These are phyloP conservation scores for Hippocampus comes DNA, from an alignment of 2,113 vertebrate species.

Conservation along the genomic window DNA sequence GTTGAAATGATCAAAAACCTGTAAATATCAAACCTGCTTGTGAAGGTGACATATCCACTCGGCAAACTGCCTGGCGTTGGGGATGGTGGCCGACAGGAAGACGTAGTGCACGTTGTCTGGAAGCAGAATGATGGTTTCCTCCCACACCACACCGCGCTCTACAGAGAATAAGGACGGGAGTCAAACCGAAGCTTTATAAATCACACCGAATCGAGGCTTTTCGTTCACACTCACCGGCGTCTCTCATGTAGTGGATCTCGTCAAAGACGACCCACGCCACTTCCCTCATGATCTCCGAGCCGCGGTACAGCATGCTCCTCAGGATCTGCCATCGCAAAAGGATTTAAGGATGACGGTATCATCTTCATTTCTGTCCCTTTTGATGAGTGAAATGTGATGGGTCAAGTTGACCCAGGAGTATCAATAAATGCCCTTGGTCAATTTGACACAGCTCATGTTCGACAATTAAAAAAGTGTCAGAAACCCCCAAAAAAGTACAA, in stretches of 20 bases:
- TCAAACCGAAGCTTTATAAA: background rate
- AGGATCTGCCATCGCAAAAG: constrained; percentile 78
- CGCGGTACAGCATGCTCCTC: constrained; percentile 96
- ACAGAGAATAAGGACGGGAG: background rate
- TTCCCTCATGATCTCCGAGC: constrained; percentile 98
- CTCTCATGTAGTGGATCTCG: constrained; percentile 99
- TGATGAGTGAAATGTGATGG: too few species aligned
- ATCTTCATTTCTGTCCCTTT: too few species aligned
- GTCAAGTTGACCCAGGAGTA: too few species aligned
- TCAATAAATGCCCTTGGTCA: too few species aligned
- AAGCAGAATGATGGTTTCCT: constrained; percentile 98
- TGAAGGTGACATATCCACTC: constrained; percentile 99
- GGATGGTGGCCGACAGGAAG: constrained; percentile 96
- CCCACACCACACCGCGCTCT: constrained; percentile 97
- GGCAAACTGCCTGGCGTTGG: constrained; percentile 95
- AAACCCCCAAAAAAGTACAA: too few species aligned
- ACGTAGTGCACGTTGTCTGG: constrained; percentile 98
- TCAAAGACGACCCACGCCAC: constrained; percentile 98
- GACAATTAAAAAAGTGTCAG: too few species aligned
- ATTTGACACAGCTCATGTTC: too few species aligned
- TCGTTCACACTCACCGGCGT: constrained; percentile 77
- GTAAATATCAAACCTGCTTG: constrained; percentile 79
- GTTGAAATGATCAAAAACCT: background rate
- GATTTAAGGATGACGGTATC: too few species aligned
- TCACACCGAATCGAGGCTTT: background rate